phyloP scores from a whole-genome alignment of 2,113 vertebrate species.

The Psophia crepitans region DNA sequence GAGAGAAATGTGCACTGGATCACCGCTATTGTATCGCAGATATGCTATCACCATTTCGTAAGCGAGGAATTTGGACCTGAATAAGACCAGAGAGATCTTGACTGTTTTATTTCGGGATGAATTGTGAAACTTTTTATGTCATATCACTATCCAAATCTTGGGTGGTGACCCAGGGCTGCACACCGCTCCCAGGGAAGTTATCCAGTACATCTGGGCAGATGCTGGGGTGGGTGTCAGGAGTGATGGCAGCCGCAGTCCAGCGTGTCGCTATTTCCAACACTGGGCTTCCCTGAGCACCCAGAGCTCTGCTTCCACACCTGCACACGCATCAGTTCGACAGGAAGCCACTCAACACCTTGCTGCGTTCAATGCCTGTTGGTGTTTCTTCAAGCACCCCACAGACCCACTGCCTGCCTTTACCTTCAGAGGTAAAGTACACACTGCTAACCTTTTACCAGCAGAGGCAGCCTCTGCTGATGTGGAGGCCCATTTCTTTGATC shows the following conservation, averaged over 20 bases:
- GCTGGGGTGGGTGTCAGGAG: neutral
- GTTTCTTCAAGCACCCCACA: neutral
- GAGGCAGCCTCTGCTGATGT: neutral
- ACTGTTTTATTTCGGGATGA: neutral
- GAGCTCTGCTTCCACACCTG: neutral
- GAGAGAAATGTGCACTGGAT: neutral
- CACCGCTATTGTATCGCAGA: neutral
- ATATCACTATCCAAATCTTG: neutral
- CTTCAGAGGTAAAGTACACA: too few relatives aligned
- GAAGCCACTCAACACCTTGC: neutral
- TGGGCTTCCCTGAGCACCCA: neutral
- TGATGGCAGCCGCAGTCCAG: neutral
- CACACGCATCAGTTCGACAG: accelerated
- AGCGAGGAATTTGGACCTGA: neutral
- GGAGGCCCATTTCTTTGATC: neutral
- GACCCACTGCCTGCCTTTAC: neutral
- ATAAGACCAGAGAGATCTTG: neutral
- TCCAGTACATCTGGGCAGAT: neutral
- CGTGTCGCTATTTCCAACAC: neutral
- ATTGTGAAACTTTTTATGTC: neutral
- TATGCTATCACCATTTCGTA: neutral
- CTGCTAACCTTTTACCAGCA: too few relatives aligned
- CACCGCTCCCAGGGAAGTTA: neutral
- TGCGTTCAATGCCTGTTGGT: neutral
- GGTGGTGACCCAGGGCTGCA: neutral